Base-by-base conservation (phyloP, 2,113 vertebrate genomes). In the Peromyscus leucopus region DNA sequence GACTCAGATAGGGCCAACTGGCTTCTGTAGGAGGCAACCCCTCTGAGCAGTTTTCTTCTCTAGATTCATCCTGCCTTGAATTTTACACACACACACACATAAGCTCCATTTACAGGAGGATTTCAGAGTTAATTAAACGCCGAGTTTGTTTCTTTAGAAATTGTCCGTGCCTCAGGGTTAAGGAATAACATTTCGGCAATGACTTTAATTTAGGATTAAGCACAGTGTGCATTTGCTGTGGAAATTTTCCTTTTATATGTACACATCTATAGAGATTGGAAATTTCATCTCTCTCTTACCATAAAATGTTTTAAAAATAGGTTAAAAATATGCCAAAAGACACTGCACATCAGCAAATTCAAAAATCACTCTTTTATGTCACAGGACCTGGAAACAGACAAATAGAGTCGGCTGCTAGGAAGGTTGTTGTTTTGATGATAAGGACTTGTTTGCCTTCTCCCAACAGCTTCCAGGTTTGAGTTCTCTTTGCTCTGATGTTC, bases 121-220 rank as follows among this genome's bases (percentile, higher is more conserved):
- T 98, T 98, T 98, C 91, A 95, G 93, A 98, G 90, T 98, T 98
- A 98, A 98, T 98, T 98, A 98, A 98, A 98, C 91, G 83, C 92
- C 95, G 96, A 97, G 98, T 97, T 97, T 98, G 87, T 98, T 98
- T 98, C 97, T 94, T 98, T 96, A 95, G 94, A 97, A 98, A 98
- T 97, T 91, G 17, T 67, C 48, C 97, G 92, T 71, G 85, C 75
- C 94, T 48, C 0, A 4, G 63, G 97, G 98, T 90, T 96, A 98
- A 94, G 91, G 97, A 96, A 98, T 79, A 98, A 89, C 84, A 96
- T 98, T 97, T 65, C 89, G 19, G 57, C 84, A 97, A 93, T 89
- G 87, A 92, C 95, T 98, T 98, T 96, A 98, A 97, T 98, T 97
- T 98, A 95, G 5, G 75, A 93, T 98, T 98, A 97, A 98, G 97